Evolutionary conservation across 2,797 vertebrate genomes (phyloP), one percentile per base, ranked within the genome.

Genomic region (Toxotes lorentzi): DNA sequence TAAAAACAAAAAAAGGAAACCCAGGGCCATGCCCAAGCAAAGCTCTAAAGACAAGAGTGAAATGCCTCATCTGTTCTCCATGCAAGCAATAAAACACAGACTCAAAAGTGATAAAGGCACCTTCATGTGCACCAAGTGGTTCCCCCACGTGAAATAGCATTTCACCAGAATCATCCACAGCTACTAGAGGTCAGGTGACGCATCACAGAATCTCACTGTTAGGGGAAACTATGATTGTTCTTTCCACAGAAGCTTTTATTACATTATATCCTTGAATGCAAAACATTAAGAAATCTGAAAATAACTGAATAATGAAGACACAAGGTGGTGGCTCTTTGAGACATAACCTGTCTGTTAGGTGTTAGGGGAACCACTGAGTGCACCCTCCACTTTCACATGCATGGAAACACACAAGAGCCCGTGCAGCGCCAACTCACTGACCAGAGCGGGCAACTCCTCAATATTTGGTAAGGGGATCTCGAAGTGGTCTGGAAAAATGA

Each of bases 401-500:
- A 93, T 59, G 59, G 57, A 89, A 72, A 88, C 76, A 92, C 74
- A 90, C 69, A 80, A 30, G 21, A 79, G 79, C 70, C 78, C 48
- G 73, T 82, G 86, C 78, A 93, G 88, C 77, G 91, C 76, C 88
- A 68, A 93, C 83, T 95, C 96, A 99, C 98, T 98, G 93, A 99
- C 98, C 98, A 99, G 94, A 60, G 98, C 98, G 27, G 98, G 98
- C 67, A 99, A 93, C 92, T 99, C 98, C 94, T 99, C 98, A 92
- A 99, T 99, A 92, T 99, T 99, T 85, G 98, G 98, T 90, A 99
- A 96, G 70, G 97, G 94, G 92, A 99, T 99, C 96, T 99, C 98
- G 92, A 96, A 99, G 95, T 99, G 97, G 95, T 99, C 98, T 92
- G 98, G 98, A 92, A 99, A 99, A 95, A 99, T 96, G 90, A 99